Base-by-base conservation (phyloP, 2,797 vertebrate genomes). In the Pelobates cultripes region DNA sequence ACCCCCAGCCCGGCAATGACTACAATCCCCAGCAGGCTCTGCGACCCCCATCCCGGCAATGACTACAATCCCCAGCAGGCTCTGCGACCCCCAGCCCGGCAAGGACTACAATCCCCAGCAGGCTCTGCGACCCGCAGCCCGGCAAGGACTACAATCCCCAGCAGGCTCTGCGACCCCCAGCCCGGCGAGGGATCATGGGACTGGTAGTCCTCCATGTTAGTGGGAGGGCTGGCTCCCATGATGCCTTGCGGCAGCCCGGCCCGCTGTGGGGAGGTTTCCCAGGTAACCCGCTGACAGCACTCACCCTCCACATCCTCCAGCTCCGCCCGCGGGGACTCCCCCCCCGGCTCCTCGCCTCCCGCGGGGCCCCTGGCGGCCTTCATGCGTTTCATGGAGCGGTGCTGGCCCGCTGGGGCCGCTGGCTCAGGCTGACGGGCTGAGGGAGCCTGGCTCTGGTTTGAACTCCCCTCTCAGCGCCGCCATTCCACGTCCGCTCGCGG, bases 401-500 rank as follows among this genome's bases (percentile, higher is more conserved):
- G 41, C 14, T 4, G 40, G 14, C 4, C 10, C 53, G 2, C 41
- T 13, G 43, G 69, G 63, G 6, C 28, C 15, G 7, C 45, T n/a
- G 28, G 9, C 17, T 73, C 28, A 40, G 60, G 43, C 74, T 45
- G 41, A 75, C 55, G 55, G 76, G 72, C 71, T 53, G 71, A 28
- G 42, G 64, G 41, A 78, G 66, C 81, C 81, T 78, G 71, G 71
- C 64, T 45, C 45, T 43, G 71, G 76, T 83, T 83, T 83, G 82
- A 83, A 83, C 82, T 83, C 71, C 77, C 76, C 82, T 83, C 82
- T 83, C 82, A 69, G 82, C 77, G 82, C 82, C 82, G 82, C 82
- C 82, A 83, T 83, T 83, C 82, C 77, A 71, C 77, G 74, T 83
- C 77, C 70, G 77, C 77, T 83, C 82, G 82, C 82, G 82, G 53